phyloP scores from a whole-genome alignment of 2,797 vertebrate genomes.

The Poecilia gillii region DNA sequence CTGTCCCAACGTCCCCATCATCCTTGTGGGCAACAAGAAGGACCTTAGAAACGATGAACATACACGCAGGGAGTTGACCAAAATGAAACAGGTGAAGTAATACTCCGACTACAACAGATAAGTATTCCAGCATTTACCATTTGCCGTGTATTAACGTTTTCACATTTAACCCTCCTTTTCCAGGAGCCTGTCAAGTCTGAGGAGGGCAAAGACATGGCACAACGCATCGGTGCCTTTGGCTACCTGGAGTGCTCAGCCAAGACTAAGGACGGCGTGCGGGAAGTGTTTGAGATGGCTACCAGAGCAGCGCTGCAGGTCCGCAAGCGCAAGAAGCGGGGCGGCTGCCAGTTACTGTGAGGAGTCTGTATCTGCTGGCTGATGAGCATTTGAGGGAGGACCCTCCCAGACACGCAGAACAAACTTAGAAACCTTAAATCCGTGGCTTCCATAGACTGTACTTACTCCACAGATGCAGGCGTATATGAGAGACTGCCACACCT shows the following conservation, averaged over 20 bases:
- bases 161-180: background rate
- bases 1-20: conserved; percentile 98
- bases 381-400: conserved; percentile 34
- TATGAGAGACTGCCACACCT: conserved; percentile 74
- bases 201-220: conserved; percentile 97
- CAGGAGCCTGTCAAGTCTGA: conserved; percentile 95
- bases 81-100: conserved; percentile 95
- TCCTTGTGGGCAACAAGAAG: conserved; percentile 98
- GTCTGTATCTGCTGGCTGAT: conserved; percentile 25
- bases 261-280: conserved; percentile 96
- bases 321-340: conserved; percentile 90
- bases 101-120: background rate
- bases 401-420: conserved; percentile 38
- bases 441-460: conserved; percentile 73
- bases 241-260: conserved; percentile 98
- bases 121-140: background rate
- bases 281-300: conserved; percentile 98
- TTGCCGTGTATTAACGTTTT: background rate
- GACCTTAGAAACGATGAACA: conserved; percentile 97
- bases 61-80: conserved; percentile 95
- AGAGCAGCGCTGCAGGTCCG: conserved; percentile 94
- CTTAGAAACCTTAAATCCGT: conserved; percentile 66
- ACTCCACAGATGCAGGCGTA: conserved; percentile 63
- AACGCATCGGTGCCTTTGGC: conserved; percentile 94
- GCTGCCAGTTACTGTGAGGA: conserved; percentile 89